Evolutionary conservation across 2,888 invertebrate genomes (phyloP).

Genomic region (Microctonus brassicae): DNA sequence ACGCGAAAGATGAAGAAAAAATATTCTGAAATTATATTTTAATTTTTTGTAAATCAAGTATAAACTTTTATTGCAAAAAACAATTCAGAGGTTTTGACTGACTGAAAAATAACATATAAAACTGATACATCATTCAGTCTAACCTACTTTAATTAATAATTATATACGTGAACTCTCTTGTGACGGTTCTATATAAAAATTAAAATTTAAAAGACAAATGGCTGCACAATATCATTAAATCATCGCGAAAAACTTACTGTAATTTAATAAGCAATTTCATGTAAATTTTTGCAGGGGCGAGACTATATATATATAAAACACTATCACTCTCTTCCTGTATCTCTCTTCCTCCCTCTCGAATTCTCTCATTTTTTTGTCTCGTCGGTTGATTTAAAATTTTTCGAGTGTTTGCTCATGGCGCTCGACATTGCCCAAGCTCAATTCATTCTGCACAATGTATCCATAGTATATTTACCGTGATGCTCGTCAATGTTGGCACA

Average conservation of each 20-base stretch:
- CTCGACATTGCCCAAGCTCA: slow-evolving; percentile 23
- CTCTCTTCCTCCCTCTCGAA: background rate
- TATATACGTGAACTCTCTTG: slow-evolving; percentile 16
- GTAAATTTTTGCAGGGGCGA: slow-evolving; percentile 59
- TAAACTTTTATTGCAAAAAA: too few relatives aligned
- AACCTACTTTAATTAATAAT: slow-evolving; percentile 7
- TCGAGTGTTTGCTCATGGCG: slow-evolving; percentile 33
- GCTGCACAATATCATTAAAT: slow-evolving; percentile 61
- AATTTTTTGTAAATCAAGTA: too few relatives aligned
- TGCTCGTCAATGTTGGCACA: background rate
- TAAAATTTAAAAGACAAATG: slow-evolving; percentile 65
- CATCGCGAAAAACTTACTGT: slow-evolving; percentile 65
- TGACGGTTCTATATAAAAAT: slow-evolving; percentile 49
- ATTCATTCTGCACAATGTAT: background rate
- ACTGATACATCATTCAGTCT: too few relatives aligned
- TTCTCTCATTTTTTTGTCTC: background rate
- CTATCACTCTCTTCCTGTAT: background rate
- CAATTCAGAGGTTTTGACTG: too few relatives aligned
- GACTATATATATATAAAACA: background rate
- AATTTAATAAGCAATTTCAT: slow-evolving; percentile 69
- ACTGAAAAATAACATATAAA: too few relatives aligned
- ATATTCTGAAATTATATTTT: too few relatives aligned
- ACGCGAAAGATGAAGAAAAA: too few relatives aligned
- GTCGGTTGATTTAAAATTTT: slow-evolving; percentile 37
- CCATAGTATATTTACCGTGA: background rate